Base-by-base conservation (phyloP, 2,888 invertebrate species). In the Drosophila anomalata region DNA sequence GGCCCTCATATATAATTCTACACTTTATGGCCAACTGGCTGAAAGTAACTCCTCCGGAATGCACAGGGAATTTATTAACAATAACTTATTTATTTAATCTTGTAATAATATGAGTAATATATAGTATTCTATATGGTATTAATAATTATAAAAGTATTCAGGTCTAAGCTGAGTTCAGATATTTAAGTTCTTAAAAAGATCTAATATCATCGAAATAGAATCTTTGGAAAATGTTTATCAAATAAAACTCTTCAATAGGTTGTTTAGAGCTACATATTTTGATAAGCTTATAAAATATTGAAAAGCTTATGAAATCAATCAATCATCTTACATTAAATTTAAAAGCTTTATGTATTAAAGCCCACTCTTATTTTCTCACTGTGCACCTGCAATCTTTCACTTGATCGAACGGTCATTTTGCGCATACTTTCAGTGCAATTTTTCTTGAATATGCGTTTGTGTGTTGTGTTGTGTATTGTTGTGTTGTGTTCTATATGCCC, bases 321-420 rank as follows among this genome's bases (percentile, higher is more conserved):
- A 17, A 17, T 26, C 7, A 6, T 26, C 1, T 26, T 2, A 12
- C 11, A 12, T 33, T 1, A 2, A 17, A 11, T 39, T 14, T 7
- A 5, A 17, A 11, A 0, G 3, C 33, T 12, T 33, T 33, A 3
- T 33, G 3, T 12, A 12, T 39, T 5, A 2, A 39, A 39, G 1
- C 2, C 36, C 12, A n/a, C 7, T 4, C 7, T 20, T 42, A 42
- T 42, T 42, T 20, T 36, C 7, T 42, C 12, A 6, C 31, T 4
- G 61, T 53, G 54, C 60, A 26, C 8, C 24, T 44, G 42, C 63
- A 75, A 84, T 84, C 83, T 79, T 68, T 66, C 75, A 71, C 70
- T 87, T 72, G 79, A 82, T 82, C 84, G 81, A 86, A 75, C 88
- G 80, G 75, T 84, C 87, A 74, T 88, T 88, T 84, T 83, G 74